phyloP scores from a whole-genome alignment of 1,140 invertebrate species.

The Brachionus paranguensis region DNA sequence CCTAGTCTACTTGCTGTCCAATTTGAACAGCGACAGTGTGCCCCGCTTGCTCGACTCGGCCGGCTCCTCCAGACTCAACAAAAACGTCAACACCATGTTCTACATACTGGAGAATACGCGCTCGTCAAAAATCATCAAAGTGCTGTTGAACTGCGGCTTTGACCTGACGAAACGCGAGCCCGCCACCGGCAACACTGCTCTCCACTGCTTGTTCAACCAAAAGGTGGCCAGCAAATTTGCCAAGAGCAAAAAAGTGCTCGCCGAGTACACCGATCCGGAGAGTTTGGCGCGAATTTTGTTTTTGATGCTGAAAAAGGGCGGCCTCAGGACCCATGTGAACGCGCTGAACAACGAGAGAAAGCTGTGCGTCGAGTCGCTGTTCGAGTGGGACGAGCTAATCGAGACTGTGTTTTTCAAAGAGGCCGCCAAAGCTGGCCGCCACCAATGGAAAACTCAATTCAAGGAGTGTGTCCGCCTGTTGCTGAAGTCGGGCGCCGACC shows the following conservation, averaged over 20 bases:
- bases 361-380: background rate
- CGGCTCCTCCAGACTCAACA: background rate
- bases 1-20: background rate
- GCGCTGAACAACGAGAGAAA: slow-evolving; percentile 1
- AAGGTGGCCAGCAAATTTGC: background rate
- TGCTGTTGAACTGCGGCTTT: slow-evolving; percentile 25
- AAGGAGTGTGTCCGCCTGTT: background rate
- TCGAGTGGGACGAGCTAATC: slow-evolving; percentile 32
- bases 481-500: slow-evolving; percentile 3
- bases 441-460: slow-evolving; percentile 11
- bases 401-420: slow-evolving; percentile 9
- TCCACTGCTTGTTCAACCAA: slow-evolving; percentile 20
- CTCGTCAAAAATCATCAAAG: slow-evolving; percentile 38
- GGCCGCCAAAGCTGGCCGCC: background rate
- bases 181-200: background rate
- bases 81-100: slow-evolving; percentile 36
- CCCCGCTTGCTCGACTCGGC: background rate
- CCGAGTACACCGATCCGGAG: background rate
- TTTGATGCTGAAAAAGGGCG: slow-evolving; percentile 8
- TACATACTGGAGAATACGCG: slow-evolving; percentile 39
- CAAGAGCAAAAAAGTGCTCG: background rate
- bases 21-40: background rate
- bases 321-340: slow-evolving; percentile 31
- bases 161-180: slow-evolving; percentile 24
- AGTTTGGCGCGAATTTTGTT: slow-evolving; percentile 25